phyloP scores from a whole-genome alignment of 2,113 vertebrate species.

The Thomomys bottae region DNA sequence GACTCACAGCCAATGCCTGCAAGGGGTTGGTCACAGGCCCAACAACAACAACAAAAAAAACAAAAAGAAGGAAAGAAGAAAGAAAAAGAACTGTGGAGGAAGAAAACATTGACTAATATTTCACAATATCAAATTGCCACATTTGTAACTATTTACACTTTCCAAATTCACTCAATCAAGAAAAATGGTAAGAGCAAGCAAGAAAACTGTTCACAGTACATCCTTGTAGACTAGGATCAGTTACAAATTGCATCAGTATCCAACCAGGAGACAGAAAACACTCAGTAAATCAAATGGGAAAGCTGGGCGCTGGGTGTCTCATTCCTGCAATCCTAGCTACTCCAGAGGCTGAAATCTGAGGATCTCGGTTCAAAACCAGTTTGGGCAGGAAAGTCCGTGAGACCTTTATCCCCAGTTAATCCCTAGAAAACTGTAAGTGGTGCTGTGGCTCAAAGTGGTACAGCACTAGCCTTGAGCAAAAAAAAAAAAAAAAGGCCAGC shows the following conservation, averaged over 20 bases:
- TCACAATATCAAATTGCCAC: conserved; percentile 67
- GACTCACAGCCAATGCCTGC: background rate
- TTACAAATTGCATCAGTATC: background rate
- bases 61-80: conserved; percentile 1
- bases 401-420: too few species aligned
- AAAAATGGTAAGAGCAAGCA: conserved; percentile 20
- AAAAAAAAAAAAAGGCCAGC: too few species aligned
- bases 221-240: background rate
- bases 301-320: too few species aligned
- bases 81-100: background rate
- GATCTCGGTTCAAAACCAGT: too few species aligned
- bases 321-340: too few species aligned
- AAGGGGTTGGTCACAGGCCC: background rate
- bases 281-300: background rate
- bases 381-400: too few species aligned
- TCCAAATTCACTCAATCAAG: conserved; percentile 33
- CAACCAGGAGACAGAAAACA: background rate
- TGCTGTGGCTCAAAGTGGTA: too few species aligned
- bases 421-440: too few species aligned
- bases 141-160: conserved; percentile 64
- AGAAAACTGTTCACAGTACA: background rate
- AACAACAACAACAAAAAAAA: too few species aligned
- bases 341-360: too few species aligned
- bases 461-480: too few species aligned
- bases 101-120: conserved; percentile 36